phyloP scores from a whole-genome alignment of 1,140 invertebrate genomes.

The Trichomalopsis sarcophagae region DNA sequence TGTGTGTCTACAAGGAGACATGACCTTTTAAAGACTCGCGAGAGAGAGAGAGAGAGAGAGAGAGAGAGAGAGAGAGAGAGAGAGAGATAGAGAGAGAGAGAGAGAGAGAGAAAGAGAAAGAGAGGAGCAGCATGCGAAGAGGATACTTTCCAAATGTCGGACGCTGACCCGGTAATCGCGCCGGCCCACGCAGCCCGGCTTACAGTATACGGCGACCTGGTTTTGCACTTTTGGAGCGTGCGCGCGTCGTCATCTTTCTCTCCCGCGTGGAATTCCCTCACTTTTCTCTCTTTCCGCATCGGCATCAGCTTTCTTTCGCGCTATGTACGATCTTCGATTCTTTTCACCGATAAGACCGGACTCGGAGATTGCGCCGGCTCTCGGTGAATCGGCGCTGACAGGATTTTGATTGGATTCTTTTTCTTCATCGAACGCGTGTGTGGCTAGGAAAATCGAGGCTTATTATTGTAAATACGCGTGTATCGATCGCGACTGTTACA shows the following conservation, averaged over 20 bases:
- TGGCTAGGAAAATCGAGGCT: not conserved
- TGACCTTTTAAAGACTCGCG: conserved; percentile 31
- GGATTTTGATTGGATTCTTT: not conserved
- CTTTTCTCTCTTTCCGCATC: not conserved
- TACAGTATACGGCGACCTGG: conserved; percentile 9
- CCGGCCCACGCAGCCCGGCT: not conserved
- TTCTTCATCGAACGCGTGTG: not conserved
- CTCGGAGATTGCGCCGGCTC: not conserved
- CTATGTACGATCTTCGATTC: not conserved
- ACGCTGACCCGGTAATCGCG: not conserved
- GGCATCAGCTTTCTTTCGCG: conserved; percentile 9
- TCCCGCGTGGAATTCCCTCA: not conserved
- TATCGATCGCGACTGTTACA: no score
- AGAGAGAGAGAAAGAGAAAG: not conserved
- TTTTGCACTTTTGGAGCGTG: not conserved
- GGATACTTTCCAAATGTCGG: conserved; percentile 9
- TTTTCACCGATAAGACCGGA: conserved; percentile 16
- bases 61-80: not conserved
- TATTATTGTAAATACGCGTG: no score
- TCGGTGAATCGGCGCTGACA: not conserved
- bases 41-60: not conserved
- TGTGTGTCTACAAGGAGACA: not conserved
- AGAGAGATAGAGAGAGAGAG: no score
- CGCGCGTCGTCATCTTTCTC: not conserved
- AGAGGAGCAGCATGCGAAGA: not conserved